These are phyloP conservation scores for Xanthia togata DNA, from an alignment of 2,888 invertebrate genomes.

Conservation along the genomic window DNA sequence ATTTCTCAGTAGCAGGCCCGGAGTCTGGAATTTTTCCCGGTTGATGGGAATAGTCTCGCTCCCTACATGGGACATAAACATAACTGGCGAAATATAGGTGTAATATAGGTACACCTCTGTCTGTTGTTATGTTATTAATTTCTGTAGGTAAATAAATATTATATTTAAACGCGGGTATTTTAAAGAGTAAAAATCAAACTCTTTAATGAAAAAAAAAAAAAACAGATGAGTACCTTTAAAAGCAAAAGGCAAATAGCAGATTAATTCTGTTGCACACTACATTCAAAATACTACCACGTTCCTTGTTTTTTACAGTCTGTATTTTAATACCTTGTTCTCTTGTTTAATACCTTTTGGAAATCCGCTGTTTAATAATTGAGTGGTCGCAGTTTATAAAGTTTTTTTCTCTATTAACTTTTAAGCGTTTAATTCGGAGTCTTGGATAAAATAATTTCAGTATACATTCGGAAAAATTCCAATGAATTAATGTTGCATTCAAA, in stretches of 20 bases:
- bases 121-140: neutral
- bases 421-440: slow-evolving; percentile 45
- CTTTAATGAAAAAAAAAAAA: slow-evolving; percentile 14
- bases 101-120: neutral
- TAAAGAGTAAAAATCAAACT: slow-evolving; percentile 3
- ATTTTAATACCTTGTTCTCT: neutral
- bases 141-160: neutral
- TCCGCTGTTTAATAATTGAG: slow-evolving; percentile 39
- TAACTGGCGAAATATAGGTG: no score
- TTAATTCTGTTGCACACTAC: neutral
- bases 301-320: accelerated
- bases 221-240: neutral
- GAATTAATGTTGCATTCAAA: slow-evolving; percentile 12
- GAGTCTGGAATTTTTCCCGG: no score
- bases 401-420: slow-evolving; percentile 55
- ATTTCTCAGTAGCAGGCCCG: no score
- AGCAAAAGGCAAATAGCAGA: slow-evolving; percentile 13
- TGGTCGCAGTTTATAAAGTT: slow-evolving; percentile 50
- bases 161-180: neutral
- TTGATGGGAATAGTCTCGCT: no score
- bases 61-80: no score
- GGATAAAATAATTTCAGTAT: slow-evolving; percentile 23
- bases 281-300: slow-evolving; percentile 5
- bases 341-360: slow-evolving; percentile 19
- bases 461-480: slow-evolving; percentile 11